Evolutionary conservation across 2,113 vertebrate species (phyloP).

Genomic region (Thinocorus orbignyianus): DNA sequence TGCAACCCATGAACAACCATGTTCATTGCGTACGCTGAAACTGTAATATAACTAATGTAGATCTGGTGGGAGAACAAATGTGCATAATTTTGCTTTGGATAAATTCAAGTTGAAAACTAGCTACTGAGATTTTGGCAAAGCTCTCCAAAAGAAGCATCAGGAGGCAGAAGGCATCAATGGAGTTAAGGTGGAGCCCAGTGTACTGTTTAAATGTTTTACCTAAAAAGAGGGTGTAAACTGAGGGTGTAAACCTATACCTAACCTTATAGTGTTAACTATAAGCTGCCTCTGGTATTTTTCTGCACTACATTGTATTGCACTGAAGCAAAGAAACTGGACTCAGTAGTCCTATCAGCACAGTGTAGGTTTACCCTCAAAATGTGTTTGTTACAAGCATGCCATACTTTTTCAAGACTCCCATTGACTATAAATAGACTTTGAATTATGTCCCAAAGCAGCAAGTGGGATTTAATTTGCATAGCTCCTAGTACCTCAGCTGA

Average conservation of each 20-base stretch:
- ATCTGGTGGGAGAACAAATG: background rate
- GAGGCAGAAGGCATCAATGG: background rate
- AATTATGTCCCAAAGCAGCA: background rate
- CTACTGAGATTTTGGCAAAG: background rate
- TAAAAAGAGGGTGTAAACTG: background rate
- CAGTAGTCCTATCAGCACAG: no score
- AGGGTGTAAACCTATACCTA: background rate
- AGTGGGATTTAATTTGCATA: background rate
- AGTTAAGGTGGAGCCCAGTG: background rate
- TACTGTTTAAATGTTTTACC: background rate
- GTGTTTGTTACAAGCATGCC: background rate
- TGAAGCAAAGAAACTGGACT: no score
- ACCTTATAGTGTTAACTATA: background rate
- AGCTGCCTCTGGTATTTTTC: background rate
- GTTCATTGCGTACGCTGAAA: background rate
- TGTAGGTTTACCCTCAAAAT: background rate
- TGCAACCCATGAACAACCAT: background rate
- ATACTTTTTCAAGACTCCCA: background rate
- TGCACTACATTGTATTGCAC: background rate
- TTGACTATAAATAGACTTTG: background rate
- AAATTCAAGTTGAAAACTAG: background rate
- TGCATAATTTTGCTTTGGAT: background rate
- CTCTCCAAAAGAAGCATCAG: background rate
- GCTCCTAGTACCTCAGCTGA: background rate
- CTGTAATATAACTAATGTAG: background rate